phyloP scores from a whole-genome alignment of 1,140 invertebrate species.

The Pseudoatta argentina region DNA sequence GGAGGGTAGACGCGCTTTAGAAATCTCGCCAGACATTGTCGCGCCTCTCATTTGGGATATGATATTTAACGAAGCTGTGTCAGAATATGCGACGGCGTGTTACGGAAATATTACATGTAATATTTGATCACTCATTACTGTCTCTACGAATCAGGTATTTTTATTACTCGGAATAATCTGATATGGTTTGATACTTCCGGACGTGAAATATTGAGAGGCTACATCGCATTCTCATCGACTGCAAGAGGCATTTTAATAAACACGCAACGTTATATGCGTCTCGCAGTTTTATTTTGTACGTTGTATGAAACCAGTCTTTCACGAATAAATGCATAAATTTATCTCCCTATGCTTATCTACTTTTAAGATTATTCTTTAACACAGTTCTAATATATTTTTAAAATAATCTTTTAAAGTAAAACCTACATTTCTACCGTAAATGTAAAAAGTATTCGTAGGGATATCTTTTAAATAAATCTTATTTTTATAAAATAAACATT shows the following conservation, averaged over 20 bases:
- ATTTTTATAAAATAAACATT: too few relatives aligned
- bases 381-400: not conserved
- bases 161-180: slow-evolving; percentile 33
- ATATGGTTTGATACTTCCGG: slow-evolving; percentile 39
- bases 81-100: slow-evolving; percentile 63
- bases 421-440: not conserved
- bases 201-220: slow-evolving; percentile 54
- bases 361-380: slow-evolving; percentile 1
- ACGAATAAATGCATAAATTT: slow-evolving; percentile 29
- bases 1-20: slow-evolving; percentile 77
- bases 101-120: slow-evolving; percentile 69
- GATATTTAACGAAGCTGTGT: slow-evolving; percentile 78
- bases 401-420: not conserved
- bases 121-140: slow-evolving; percentile 78
- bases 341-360: not conserved
- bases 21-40: slow-evolving; percentile 79
- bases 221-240: slow-evolving; percentile 45
- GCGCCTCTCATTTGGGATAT: slow-evolving; percentile 76
- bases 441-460: too few relatives aligned
- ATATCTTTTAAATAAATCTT: too few relatives aligned
- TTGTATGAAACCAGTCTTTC: not conserved
- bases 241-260: slow-evolving; percentile 41
- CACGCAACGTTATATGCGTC: slow-evolving; percentile 11
- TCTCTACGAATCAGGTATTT: slow-evolving; percentile 72
- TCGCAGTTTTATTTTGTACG: slow-evolving; percentile 19